Base-by-base conservation (phyloP, 2,888 invertebrate species). In the Gisinianus flammeolus region DNA sequence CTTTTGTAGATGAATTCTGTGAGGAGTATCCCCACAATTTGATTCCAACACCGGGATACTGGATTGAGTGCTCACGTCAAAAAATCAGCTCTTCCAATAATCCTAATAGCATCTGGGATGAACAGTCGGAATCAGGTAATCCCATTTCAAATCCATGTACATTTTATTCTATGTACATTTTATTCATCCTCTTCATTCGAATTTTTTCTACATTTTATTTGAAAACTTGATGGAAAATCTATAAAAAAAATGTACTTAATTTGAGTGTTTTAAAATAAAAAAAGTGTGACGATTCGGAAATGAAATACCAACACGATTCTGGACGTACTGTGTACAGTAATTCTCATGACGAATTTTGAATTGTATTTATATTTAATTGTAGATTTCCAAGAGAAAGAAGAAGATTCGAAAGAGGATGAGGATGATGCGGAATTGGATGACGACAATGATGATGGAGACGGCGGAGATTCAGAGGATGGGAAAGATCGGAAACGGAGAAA, bases 21-120 rank as follows among this genome's bases (percentile, higher is more conserved):
- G 93, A 94, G 86, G 95, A 95, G 87, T 96, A 93, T 88, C 96
- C 96, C 0, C 96, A 96, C 89, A 95, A 92, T 87, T 90, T 96
- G 86, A 93, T 94, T 85, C 94, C 95, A 0, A 95, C 95, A 0
- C 95, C 96, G 0, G 96, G 96, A 77, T 96, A 96, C 88, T 96
- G 96, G 96, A 93, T 96, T 87, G 96, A 96, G 88, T 96, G 96
- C 87, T 95, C 95, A n/a, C 90, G 95, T 2, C 95, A 94, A 88
- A 95, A 95, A 88, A 83, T 83, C 62, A 81, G 79, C 64, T 81
- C 80, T 12, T 80, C 68, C 74, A 79, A 77, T 62, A 82, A 82
- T 75, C 67, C 77, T 33, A 79, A 93, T 85, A 93, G 93, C 73
- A 93, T 94, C 84, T 95, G 94, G 94, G 95, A 95, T 86, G 94